phyloP scores from a whole-genome alignment of 2,797 vertebrate species.

The Kryptopterus vitreolus region DNA sequence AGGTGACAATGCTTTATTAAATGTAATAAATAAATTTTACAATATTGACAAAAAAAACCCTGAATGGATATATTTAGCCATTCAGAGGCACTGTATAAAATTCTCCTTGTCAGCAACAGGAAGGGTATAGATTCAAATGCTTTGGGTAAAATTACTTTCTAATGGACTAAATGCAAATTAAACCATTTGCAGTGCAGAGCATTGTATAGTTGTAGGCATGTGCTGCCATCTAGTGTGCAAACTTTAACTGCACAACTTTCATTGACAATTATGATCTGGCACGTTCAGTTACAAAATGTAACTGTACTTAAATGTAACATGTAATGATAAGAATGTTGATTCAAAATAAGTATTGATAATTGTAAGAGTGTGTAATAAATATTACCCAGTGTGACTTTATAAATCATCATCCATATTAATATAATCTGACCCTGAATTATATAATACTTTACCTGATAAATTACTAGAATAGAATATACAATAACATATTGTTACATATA shows the following conservation, averaged over 20 bases:
- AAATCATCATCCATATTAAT: neutral
- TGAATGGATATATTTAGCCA: neutral
- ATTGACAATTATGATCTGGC: too few species aligned
- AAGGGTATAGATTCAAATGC: neutral
- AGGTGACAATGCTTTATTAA: neutral
- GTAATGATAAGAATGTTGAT: too few species aligned
- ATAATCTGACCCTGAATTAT: neutral
- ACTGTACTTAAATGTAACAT: too few species aligned
- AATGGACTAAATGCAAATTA: neutral
- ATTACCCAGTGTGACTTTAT: neutral
- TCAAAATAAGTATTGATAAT: neutral
- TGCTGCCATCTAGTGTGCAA: conserved; percentile 58
- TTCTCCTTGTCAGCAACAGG: too few species aligned
- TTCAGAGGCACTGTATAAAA: neutral
- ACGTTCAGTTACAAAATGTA: too few species aligned
- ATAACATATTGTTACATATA: neutral
- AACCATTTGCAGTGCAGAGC: neutral
- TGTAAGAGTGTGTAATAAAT: neutral
- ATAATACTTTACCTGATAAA: neutral
- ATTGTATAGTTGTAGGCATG: conserved; percentile 2
- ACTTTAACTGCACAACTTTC: neutral
- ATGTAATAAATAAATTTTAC: neutral
- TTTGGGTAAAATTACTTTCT: neutral
- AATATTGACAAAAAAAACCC: neutral
- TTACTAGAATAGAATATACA: neutral